A percentile compares a stretch with the other conserved stretches of the same genome.
Evolutionary conservation across 2,113 vertebrate genomes (phyloP).

Genomic region (Syngnathus scovelli): DNA sequence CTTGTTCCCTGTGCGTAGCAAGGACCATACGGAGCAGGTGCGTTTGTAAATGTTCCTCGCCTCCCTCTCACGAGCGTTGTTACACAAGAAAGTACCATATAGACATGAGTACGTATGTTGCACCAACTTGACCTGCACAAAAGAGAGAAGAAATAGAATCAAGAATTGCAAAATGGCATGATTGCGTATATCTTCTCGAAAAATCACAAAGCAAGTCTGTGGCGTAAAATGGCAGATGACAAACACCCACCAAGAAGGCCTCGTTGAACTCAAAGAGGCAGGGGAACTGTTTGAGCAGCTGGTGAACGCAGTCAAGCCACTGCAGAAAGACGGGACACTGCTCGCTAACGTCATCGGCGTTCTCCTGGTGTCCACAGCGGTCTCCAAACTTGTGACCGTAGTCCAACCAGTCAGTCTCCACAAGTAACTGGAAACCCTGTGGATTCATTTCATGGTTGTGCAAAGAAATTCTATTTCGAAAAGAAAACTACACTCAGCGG

Average conservation of each 20-base stretch:
- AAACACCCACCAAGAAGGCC: constrained; percentile 86
- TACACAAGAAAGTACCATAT: constrained; percentile 95
- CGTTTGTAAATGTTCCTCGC: constrained; percentile 88
- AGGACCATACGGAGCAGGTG: constrained; percentile 94
- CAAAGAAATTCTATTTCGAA: not conserved
- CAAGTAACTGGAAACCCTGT: constrained; percentile 94
- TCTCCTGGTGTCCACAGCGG: constrained; percentile 96
- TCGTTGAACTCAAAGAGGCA: constrained; percentile 98
- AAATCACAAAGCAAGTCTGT: not conserved
- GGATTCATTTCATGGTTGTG: not conserved
- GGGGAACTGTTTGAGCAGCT: constrained; percentile 96
- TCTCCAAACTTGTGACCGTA: constrained; percentile 97
- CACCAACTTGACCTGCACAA: constrained; percentile 90
- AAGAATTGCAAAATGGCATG: not conserved
- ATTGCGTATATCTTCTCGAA: not conserved
- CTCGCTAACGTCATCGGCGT: constrained; percentile 88
- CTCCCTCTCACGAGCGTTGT: constrained; percentile 90
- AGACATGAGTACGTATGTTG: constrained; percentile 98
- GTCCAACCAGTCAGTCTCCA: constrained; percentile 96
- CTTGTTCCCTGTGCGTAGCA: constrained; percentile 91
- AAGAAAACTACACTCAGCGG: not conserved
- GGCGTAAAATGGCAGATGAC: not conserved
- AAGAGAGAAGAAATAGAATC: not conserved
- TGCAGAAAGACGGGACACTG: constrained; percentile 97
- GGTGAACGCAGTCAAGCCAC: constrained; percentile 96